A percentile compares a stretch with the other conserved stretches of the same genome.
Conservation (phyloP, 2,888 invertebrate genomes). For the Hirtodrosophila trivittata region DNA sequence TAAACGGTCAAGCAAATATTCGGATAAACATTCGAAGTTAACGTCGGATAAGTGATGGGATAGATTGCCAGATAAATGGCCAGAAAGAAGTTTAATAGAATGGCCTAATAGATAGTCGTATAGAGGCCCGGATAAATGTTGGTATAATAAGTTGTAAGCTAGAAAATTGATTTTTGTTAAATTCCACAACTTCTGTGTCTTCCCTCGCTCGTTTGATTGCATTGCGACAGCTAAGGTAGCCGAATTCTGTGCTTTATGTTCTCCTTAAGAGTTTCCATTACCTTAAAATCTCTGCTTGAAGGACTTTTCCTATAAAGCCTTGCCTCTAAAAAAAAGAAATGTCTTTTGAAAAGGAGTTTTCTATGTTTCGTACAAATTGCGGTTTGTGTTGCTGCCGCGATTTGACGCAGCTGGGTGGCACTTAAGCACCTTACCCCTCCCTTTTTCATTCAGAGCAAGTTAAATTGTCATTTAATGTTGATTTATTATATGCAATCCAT, state of each 20-base stretch:
- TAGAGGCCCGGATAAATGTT: not conserved
- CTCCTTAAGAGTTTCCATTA: constrained; percentile 1
- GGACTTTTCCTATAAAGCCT: constrained; percentile 1
- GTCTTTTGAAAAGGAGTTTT: constrained; percentile 10
- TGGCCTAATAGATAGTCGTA: too few relatives aligned
- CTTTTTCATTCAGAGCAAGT: not conserved
- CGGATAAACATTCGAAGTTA: too few relatives aligned
- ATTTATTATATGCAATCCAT: constrained; percentile 48
- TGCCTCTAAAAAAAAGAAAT: not conserved
- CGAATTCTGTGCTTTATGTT: constrained; percentile 2
- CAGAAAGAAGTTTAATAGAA: too few relatives aligned
- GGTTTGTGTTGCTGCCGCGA: constrained; percentile 4
- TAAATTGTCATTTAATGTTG: constrained; percentile 54
- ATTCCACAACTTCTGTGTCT: not conserved
- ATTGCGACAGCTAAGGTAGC: constrained; percentile 2
- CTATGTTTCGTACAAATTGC: constrained; percentile 18
- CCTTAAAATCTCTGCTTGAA: constrained; percentile 3
- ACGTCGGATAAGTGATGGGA: too few relatives aligned
- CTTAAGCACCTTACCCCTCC: not conserved
- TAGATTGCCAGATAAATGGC: too few relatives aligned
- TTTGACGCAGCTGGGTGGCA: not conserved
- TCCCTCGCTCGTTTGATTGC: constrained; percentile 2
- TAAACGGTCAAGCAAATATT: too few relatives aligned
- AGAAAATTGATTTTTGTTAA: too few relatives aligned
- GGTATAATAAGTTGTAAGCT: too few relatives aligned